phyloP scores from a whole-genome alignment of 2,888 invertebrate genomes.

The Anaspis maculata region DNA sequence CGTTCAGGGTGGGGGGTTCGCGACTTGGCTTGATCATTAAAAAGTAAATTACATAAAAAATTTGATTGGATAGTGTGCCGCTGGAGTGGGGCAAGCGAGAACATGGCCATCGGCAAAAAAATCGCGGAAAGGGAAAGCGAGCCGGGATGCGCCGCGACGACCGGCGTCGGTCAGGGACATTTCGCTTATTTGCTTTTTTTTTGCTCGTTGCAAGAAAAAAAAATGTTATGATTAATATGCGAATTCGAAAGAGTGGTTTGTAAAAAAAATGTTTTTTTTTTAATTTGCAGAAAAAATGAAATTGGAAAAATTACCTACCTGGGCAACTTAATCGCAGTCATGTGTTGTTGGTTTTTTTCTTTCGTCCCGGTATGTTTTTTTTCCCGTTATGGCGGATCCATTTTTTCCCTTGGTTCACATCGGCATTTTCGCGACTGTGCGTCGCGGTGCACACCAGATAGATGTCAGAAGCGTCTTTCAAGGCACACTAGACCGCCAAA shows the following conservation, averaged over 20 bases:
- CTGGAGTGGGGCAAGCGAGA: constrained; percentile 27
- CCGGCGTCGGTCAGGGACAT: constrained; percentile 24
- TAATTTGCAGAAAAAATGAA: too few species aligned
- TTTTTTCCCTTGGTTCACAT: constrained; percentile 20
- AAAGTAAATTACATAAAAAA: constrained; percentile 35
- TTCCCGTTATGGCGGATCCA: constrained; percentile 19
- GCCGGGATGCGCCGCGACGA: constrained; percentile 19
- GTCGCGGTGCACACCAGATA: constrained; percentile 18
- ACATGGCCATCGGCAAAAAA: constrained; percentile 31
- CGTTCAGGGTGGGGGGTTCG: constrained; percentile 17
- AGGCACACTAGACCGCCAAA: constrained; percentile 34
- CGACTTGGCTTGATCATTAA: constrained; percentile 31
- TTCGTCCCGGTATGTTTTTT: constrained; percentile 20
- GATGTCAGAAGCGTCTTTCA: constrained; percentile 22
- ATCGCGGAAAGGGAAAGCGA: constrained; percentile 29
- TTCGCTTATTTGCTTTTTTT: constrained; percentile 12
- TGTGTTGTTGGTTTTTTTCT: constrained; percentile 20
- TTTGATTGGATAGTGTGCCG: constrained; percentile 34
- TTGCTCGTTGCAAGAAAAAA: background rate
- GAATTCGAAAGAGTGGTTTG: too few species aligned
- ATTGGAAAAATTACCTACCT: constrained; percentile 24
- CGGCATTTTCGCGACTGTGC: constrained; percentile 21
- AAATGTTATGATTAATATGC: too few species aligned
- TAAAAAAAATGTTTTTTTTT: constrained; percentile 1
- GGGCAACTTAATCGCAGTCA: constrained; percentile 17